Evolutionary conservation across 2,888 invertebrate species (phyloP), one percentile per base, ranked within the genome.

Genomic region (Nemapogon koenigi): DNA sequence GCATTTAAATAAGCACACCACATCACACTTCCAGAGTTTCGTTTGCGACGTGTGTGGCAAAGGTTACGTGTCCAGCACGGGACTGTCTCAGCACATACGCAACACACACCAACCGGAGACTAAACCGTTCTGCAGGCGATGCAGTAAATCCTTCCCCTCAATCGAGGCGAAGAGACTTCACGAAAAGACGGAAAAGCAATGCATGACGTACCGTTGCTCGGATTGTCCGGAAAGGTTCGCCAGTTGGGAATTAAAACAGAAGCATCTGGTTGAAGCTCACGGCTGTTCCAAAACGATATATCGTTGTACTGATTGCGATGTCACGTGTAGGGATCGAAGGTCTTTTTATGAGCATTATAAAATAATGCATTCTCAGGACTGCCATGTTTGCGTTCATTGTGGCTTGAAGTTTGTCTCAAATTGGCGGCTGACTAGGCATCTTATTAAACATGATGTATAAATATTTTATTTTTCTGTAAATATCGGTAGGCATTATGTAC

Each of bases 91-190:
- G 41, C 76, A 76, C 36, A 56, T 67, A 2, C 57, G 53, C 31
- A 63, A 62, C 40, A 55, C 45, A 4, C 76, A 76, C 45, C 51
- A 52, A 45, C 63, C 0, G 62, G 57, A 0, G 60, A 58, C 3
- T 45, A 56, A 71, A 41, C 70, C 66, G 0, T 49, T 55, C 1
- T 76, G 75, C 47, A 65, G 64, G 41, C 57, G 55, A 10, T 76
- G 75, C 38, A 56, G 59, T 2, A 68, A 66, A 38, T 57, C 61
- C 0, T 76, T 76, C 42, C 71, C 76, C 0, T 65, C 56, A 0
- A 68, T 71, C 61, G 71, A 75, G 18, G 73, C 70, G 1, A 75
- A 72, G 38, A 67, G 71, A 41, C 58, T 57, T 4, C 76, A 76
- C 41, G 52, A 66, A 1, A 47, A 68, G 0, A 60, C 60, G 0